Percentiles rank a stretch among this genome's conserved stretches.
These are phyloP conservation scores for Athalia circularis DNA, from an alignment of 2,888 invertebrate genomes.

Conservation along the genomic window DNA sequence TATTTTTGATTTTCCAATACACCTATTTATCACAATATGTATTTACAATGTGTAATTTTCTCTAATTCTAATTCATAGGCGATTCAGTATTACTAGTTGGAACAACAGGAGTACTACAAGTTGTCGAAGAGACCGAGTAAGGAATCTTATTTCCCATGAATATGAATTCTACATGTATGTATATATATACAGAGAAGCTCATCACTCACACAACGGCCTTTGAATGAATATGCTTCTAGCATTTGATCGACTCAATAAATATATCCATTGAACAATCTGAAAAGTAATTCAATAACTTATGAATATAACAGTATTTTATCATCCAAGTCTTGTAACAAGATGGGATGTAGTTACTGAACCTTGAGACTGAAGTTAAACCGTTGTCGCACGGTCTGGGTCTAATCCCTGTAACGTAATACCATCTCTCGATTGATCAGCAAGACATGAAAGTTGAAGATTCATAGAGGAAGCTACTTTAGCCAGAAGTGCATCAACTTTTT, in stretches of 20 bases:
- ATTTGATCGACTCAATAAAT: not conserved
- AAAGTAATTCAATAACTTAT: not conserved
- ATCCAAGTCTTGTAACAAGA: not conserved
- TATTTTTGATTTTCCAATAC: not conserved
- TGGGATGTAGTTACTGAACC: slow-evolving; percentile 37
- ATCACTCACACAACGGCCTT: not conserved
- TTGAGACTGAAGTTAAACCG: slow-evolving; percentile 51
- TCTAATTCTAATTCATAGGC: slow-evolving; percentile 52
- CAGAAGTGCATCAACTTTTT: slow-evolving; percentile 66
- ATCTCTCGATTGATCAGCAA: slow-evolving; percentile 55
- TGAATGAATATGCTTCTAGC: not conserved
- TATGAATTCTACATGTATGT: slow-evolving; percentile 12
- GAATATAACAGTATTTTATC: not conserved
- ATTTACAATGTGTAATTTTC: slow-evolving; percentile 11
- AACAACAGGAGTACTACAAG: slow-evolving; percentile 54
- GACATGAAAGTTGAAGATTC: slow-evolving; percentile 69
- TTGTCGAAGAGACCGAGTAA: slow-evolving; percentile 49
- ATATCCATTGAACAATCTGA: not conserved
- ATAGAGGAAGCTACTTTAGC: slow-evolving; percentile 67
- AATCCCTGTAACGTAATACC: slow-evolving; percentile 33
- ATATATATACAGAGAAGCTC: not conserved
- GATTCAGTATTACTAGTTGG: slow-evolving; percentile 58
- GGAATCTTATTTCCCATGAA: not conserved
- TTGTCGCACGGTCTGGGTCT: slow-evolving; percentile 55
- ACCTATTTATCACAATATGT: not conserved